Conservation (phyloP, 1,140 invertebrate genomes). For the Rhagoletis pomonella region DNA sequence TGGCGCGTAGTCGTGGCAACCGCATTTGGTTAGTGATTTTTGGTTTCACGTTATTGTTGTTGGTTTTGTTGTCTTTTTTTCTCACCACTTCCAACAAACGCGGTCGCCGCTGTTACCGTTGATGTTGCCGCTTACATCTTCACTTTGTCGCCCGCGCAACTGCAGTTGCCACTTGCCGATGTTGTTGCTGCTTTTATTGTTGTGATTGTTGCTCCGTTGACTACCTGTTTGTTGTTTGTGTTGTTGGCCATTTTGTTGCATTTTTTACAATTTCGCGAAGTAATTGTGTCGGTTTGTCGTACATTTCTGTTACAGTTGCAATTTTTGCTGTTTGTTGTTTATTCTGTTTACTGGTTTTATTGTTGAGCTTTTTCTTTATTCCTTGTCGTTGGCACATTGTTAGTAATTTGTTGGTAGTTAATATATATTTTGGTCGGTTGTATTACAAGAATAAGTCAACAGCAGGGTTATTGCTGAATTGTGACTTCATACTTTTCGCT, state of each 20-base stretch:
- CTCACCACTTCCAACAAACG: slow-evolving; percentile 13
- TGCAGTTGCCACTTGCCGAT: slow-evolving; percentile 51
- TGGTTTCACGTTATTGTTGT: slow-evolving; percentile 64
- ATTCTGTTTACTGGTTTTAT: slow-evolving; percentile 17
- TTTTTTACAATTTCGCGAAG: slow-evolving; percentile 50
- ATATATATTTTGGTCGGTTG: background rate
- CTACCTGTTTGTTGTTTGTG: background rate
- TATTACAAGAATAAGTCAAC: background rate
- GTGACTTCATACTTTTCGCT: background rate
- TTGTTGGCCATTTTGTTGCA: slow-evolving; percentile 38
- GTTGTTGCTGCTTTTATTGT: slow-evolving; percentile 18
- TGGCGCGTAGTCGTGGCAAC: slow-evolving; percentile 59
- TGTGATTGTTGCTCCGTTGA: background rate
- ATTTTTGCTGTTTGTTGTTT: background rate
- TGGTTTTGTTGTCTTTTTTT: background rate
- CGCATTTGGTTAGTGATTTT: slow-evolving; percentile 73
- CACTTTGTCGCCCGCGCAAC: slow-evolving; percentile 52
- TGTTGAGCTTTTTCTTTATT: background rate
- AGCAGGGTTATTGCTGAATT: background rate
- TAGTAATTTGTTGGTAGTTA: background rate
- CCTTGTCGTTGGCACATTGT: background rate
- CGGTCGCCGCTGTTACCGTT: slow-evolving; percentile 57
- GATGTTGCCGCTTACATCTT: slow-evolving; percentile 65
- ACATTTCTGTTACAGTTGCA: slow-evolving; percentile 47
- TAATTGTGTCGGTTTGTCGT: slow-evolving; percentile 42